Percentiles rank a stretch among this genome's conserved stretches.
Conservation (phyloP, 2,113 vertebrate species). For the Barnardius zonarius region DNA sequence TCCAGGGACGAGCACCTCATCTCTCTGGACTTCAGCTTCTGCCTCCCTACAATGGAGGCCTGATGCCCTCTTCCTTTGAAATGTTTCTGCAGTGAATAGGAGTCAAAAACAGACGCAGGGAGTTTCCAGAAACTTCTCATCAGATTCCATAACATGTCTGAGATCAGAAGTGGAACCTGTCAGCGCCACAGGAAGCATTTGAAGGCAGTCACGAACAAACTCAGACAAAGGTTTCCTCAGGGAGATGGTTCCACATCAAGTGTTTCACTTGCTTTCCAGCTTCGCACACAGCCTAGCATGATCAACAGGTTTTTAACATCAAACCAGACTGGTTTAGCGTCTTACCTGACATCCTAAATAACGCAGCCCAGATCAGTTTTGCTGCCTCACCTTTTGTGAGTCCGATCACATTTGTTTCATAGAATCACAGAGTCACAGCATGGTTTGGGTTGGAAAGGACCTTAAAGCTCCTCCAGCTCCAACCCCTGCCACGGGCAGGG, state of each 20-base stretch:
- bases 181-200: not conserved
- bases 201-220: not conserved
- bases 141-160: not conserved
- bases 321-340: not conserved
- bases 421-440: not conserved
- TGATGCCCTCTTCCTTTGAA: not conserved
- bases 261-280: not conserved
- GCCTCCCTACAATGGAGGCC: accelerated
- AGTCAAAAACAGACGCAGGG: not conserved
- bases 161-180: not conserved
- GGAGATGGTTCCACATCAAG: not conserved
- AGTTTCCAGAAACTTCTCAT: not conserved
- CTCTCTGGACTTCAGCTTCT: not conserved
- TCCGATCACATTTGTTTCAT: not conserved
- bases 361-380: not conserved
- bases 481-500: not conserved
- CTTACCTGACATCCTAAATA: not conserved
- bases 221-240: not conserved
- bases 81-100: not conserved
- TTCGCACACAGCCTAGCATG: accelerated
- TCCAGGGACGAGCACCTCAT: not conserved
- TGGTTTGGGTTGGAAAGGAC: not conserved
- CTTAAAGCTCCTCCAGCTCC: not conserved
- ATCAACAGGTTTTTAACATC: not conserved
- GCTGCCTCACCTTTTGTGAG: not conserved